phyloP scores from a whole-genome alignment of 2,113 vertebrate genomes.

The Tragelaphus imberbis region DNA sequence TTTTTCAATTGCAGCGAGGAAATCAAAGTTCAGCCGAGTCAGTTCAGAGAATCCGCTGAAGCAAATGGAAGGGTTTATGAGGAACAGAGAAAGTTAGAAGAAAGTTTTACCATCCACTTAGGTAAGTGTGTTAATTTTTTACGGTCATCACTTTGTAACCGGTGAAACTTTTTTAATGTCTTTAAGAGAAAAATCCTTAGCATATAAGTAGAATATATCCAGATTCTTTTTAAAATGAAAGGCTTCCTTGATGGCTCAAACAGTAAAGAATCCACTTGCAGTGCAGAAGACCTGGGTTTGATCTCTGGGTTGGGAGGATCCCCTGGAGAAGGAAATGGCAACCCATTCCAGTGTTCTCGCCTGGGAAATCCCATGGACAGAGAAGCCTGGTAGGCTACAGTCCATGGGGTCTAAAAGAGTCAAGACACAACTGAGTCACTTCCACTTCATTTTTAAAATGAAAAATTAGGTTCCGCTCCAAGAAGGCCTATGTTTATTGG shows the following conservation, averaged over 20 bases:
- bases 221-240: neutral
- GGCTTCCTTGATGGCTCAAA: neutral
- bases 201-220: neutral
- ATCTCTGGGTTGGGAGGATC: neutral
- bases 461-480: neutral
- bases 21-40: slow-evolving; percentile 94
- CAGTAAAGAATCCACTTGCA: neutral
- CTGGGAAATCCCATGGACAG: neutral
- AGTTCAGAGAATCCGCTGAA: slow-evolving; percentile 87
- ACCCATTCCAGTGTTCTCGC: neutral
- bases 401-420: neutral
- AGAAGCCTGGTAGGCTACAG: neutral
- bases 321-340: neutral
- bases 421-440: neutral
- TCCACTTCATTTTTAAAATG: neutral
- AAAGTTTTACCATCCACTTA: slow-evolving; percentile 98
- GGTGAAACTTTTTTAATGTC: neutral
- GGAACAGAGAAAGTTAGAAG: slow-evolving; percentile 94
- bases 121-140: slow-evolving; percentile 78
- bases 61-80: slow-evolving; percentile 89
- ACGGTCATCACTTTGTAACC: neutral
- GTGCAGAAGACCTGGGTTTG: neutral
- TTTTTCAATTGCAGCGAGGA: slow-evolving; percentile 87
- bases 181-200: neutral
- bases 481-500: neutral